Conservation (phyloP, 1,140 invertebrate species). For the Wiebesia pumilae region DNA sequence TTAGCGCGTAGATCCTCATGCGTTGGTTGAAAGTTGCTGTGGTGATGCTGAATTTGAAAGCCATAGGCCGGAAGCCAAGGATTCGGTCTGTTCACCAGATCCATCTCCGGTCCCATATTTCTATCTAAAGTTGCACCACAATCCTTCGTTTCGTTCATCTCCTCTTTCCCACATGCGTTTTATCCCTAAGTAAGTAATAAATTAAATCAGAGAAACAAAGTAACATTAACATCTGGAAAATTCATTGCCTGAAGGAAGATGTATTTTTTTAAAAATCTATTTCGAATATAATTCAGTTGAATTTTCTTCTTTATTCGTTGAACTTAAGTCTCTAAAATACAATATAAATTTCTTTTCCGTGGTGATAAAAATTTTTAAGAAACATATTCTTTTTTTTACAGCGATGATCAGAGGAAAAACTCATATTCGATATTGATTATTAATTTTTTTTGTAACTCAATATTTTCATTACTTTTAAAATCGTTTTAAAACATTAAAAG, state of each 20-base stretch:
- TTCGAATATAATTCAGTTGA: no score
- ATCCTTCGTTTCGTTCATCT: slow-evolving; percentile 59
- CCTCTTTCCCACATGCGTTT: slow-evolving; percentile 32
- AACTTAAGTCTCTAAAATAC: no score
- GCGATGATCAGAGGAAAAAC: no score
- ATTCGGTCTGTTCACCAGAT: slow-evolving; percentile 71
- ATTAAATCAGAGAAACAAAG: not conserved
- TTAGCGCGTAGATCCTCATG: slow-evolving; percentile 72
- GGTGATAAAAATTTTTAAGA: no score
- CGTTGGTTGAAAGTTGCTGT: slow-evolving; percentile 65
- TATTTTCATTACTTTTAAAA: no score
- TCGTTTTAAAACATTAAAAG: no score
- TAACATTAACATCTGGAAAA: not conserved
- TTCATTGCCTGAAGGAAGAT: not conserved
- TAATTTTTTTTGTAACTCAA: no score
- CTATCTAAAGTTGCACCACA: not conserved
- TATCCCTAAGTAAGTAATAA: not conserved
- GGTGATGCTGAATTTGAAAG: slow-evolving; percentile 68
- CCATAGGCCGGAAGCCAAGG: slow-evolving; percentile 74
- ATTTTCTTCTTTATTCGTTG: no score
- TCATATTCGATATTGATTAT: no score
- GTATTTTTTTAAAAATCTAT: no score
- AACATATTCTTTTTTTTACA: no score
- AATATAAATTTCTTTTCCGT: no score
- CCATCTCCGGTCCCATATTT: slow-evolving; percentile 59